phyloP scores from a whole-genome alignment of 2,113 vertebrate species.

The Oenanthe oenanthe region DNA sequence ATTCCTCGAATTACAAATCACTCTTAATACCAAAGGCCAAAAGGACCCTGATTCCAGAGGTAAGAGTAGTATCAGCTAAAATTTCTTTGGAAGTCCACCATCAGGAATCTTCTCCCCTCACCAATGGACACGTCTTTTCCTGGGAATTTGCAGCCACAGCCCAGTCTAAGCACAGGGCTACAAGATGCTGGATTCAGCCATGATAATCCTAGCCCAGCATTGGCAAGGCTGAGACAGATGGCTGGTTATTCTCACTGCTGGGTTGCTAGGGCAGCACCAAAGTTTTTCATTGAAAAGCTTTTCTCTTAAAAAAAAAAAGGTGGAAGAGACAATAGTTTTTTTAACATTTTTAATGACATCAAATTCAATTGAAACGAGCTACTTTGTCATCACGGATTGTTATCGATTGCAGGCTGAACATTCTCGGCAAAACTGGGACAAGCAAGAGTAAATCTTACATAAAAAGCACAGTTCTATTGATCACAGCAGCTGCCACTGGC shows the following conservation, averaged over 20 bases:
- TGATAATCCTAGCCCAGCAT: not conserved
- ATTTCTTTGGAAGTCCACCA: not conserved
- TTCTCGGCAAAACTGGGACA: conserved; percentile 38
- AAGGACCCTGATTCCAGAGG: not conserved
- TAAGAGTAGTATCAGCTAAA: not conserved
- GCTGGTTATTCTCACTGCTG: not conserved
- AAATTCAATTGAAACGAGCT: conserved; percentile 55
- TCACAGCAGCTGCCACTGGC: conserved; percentile 38
- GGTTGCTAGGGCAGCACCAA: not conserved
- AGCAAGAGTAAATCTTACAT: conserved; percentile 65
- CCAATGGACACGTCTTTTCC: not conserved
- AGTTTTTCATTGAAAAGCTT: conserved; percentile 15
- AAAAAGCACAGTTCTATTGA: conserved; percentile 57
- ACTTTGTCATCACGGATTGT: conserved; percentile 50
- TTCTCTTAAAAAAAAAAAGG: not conserved
- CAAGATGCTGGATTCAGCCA: not conserved
- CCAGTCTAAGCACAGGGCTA: not conserved
- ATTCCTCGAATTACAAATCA: not conserved
- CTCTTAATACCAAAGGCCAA: not conserved
- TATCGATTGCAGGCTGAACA: conserved; percentile 58
- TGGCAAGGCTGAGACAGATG: not conserved
- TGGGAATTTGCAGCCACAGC: not conserved
- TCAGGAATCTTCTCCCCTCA: not conserved
- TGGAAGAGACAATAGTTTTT: conserved; percentile 5
- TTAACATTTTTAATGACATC: conserved; percentile 53